phyloP scores from a whole-genome alignment of 2,888 invertebrate species.

The Nebria salina region DNA sequence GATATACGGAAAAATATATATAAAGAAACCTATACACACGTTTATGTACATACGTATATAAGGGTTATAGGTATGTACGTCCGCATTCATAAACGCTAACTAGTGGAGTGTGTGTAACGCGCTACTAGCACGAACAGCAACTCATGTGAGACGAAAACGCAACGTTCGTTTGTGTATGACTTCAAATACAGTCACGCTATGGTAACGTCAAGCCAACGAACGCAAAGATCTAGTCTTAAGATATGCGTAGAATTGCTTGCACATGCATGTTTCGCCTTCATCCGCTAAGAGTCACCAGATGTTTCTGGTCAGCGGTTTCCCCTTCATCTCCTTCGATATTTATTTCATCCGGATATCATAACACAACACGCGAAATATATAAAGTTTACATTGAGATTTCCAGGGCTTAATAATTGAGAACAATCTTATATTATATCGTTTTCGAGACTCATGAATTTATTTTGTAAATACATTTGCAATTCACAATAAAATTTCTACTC shows the following conservation, averaged over 20 bases:
- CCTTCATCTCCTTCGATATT: background rate
- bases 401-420: too few relatives aligned
- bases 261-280: background rate
- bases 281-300: background rate
- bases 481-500: too few relatives aligned
- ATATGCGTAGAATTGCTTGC: background rate
- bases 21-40: background rate
- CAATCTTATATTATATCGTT: too few relatives aligned
- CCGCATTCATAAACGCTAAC: slow-evolving; percentile 37
- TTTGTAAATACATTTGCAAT: too few relatives aligned
- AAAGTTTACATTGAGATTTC: too few relatives aligned
- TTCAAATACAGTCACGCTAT: slow-evolving; percentile 22
- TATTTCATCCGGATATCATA: background rate
- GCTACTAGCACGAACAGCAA: slow-evolving; percentile 18
- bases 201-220: background rate
- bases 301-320: background rate
- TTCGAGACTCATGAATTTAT: too few relatives aligned
- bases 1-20: too few relatives aligned
- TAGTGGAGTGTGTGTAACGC: slow-evolving; percentile 37
- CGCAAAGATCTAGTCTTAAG: background rate
- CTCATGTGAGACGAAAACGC: background rate
- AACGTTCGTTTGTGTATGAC: slow-evolving; percentile 16
- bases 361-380: too few relatives aligned
- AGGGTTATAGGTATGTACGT: slow-evolving; percentile 18
- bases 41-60: background rate